A percentile compares a stretch with the other conserved stretches of the same genome.
Conservation (phyloP, 2,797 vertebrate species). For the Florisuga fusca region DNA sequence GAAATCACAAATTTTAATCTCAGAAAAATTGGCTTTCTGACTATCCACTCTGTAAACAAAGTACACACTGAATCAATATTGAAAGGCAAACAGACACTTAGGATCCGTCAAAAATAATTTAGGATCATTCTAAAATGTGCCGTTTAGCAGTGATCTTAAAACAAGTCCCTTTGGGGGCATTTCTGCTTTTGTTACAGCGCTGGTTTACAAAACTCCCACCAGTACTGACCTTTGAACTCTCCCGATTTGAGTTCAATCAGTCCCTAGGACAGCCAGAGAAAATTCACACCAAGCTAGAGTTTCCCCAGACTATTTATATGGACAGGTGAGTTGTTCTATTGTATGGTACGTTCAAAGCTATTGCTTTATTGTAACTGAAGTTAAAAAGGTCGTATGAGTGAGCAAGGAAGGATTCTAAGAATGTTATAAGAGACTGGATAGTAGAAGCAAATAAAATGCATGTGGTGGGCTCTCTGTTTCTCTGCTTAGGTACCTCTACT, state of each 20-base stretch:
- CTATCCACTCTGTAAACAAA: background rate
- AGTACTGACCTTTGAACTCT: slow-evolving; percentile 96
- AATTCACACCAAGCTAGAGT: slow-evolving; percentile 97
- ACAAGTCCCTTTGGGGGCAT: slow-evolving; percentile 18
- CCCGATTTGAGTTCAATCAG: slow-evolving; percentile 97
- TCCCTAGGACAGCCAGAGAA: slow-evolving; percentile 97
- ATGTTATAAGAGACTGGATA: background rate
- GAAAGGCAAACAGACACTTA: background rate
- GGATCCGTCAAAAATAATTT: background rate
- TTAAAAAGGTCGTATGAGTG: rapidly evolving
- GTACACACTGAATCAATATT: background rate
- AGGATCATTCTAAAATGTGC: background rate
- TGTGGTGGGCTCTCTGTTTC: rapidly evolving
- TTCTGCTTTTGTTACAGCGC: slow-evolving; percentile 82
- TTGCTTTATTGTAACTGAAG: background rate
- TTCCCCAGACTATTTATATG: slow-evolving; percentile 94
- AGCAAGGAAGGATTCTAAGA: background rate
- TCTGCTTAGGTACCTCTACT: slow-evolving; percentile 89
- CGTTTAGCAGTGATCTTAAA: background rate
- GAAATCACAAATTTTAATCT: background rate
- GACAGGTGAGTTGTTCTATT: slow-evolving; percentile 87
- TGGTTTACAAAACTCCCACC: slow-evolving; percentile 98
- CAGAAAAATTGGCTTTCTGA: background rate
- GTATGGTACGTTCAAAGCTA: background rate
- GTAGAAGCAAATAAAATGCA: background rate